Conservation (phyloP, 2,113 vertebrate species). For the Alethe castanea region DNA sequence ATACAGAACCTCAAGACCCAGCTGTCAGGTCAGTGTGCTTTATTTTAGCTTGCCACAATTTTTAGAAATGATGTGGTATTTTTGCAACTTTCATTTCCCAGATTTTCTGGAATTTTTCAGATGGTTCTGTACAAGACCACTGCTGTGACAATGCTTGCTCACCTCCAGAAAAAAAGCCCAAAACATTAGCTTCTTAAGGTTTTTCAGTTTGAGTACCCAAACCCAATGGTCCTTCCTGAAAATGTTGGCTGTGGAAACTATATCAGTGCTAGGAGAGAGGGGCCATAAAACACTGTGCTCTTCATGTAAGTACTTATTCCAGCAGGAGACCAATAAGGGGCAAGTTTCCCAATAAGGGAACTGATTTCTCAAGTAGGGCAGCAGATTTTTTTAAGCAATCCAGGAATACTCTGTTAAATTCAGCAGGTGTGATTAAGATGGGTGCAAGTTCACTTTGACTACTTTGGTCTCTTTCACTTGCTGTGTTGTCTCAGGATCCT, state of each 20-base stretch:
- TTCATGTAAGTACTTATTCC: neutral
- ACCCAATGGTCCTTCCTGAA: neutral
- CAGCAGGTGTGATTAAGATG: neutral
- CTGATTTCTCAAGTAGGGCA: neutral
- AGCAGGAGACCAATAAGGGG: neutral
- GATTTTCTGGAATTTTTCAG: neutral
- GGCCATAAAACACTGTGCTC: neutral
- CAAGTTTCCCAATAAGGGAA: no score
- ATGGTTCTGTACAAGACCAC: rapidly evolving
- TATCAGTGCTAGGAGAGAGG: neutral
- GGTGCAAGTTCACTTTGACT: neutral
- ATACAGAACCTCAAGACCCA: neutral
- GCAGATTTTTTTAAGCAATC: neutral
- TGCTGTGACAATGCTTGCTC: neutral
- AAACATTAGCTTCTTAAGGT: neutral
- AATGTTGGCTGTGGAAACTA: neutral
- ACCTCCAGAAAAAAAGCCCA: neutral
- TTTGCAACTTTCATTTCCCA: neutral
- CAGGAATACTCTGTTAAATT: neutral
- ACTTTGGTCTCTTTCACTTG: neutral
- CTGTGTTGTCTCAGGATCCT: neutral
- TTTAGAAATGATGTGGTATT: neutral
- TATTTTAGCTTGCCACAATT: neutral
- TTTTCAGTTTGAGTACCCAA: neutral
- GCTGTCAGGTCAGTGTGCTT: neutral